A percentile compares a stretch with the other conserved stretches of the same genome.
phyloP scores from a whole-genome alignment of 92 coral and sea anemone genomes.

The Palythoa caribaeorum region DNA sequence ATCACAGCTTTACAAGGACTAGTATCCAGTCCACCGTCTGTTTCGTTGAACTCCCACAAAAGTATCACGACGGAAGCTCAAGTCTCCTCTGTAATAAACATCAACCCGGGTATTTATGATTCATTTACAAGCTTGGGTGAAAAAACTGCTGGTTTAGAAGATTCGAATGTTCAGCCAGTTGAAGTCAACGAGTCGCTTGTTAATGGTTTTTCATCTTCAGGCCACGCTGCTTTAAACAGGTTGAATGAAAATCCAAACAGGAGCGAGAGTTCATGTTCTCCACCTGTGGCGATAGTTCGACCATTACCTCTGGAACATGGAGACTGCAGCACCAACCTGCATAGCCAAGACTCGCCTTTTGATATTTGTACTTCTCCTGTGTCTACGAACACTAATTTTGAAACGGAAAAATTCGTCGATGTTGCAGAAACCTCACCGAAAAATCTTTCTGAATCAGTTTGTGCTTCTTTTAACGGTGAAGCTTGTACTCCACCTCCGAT shows the following conservation, averaged over 20 bases:
- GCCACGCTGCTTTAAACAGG: neutral
- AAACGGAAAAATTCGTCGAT: neutral
- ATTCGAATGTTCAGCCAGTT: neutral
- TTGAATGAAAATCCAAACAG: neutral
- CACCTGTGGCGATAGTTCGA: constrained; percentile 32
- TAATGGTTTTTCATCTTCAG: neutral
- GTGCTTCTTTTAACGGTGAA: neutral
- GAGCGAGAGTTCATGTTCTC: neutral
- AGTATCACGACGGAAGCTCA: constrained; percentile 31
- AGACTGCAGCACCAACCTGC: neutral
- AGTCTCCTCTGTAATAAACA: neutral
- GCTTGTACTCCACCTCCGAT: constrained; percentile 43
- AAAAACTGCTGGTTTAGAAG: neutral
- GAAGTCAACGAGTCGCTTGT: neutral
- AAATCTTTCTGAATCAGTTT: neutral
- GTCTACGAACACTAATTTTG: neutral
- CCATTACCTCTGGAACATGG: neutral
- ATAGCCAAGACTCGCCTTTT: neutral
- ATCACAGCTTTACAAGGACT: constrained; percentile 55
- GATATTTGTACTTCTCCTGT: neutral
- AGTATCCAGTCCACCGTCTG: constrained; percentile 35
- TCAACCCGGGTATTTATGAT: neutral
- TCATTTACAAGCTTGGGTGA: neutral
- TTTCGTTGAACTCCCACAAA: constrained; percentile 29
- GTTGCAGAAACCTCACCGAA: neutral